Conservation (phyloP, 2,888 invertebrate species). For the Arrhopalites spinosus region DNA sequence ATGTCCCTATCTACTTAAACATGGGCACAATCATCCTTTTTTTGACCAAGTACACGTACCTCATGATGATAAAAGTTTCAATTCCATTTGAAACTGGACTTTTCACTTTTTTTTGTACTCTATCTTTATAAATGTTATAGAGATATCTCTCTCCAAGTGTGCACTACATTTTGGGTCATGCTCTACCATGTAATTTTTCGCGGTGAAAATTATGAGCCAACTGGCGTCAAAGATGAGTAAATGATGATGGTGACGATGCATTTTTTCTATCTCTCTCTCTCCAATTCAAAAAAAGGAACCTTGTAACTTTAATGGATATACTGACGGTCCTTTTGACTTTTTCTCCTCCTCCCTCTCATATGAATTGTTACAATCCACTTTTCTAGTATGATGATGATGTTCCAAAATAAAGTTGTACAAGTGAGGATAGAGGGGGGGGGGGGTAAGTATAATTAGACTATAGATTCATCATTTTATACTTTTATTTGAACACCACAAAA, state of each 20-base stretch:
- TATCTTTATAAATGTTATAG: too few relatives aligned
- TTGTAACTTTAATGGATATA: background rate
- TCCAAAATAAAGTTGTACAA: too few relatives aligned
- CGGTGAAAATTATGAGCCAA: conserved; percentile 16
- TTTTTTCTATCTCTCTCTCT: background rate
- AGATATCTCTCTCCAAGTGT: background rate
- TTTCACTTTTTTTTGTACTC: background rate
- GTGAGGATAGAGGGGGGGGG: too few relatives aligned
- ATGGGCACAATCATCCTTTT: background rate
- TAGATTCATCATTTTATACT: too few relatives aligned
- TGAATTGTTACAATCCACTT: too few relatives aligned
- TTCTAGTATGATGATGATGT: too few relatives aligned
- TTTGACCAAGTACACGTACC: conserved; percentile 22
- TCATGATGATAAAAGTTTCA: conserved; percentile 37
- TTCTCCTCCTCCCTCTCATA: background rate
- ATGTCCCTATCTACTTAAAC: background rate
- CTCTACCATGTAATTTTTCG: conserved; percentile 34
- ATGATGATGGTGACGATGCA: conserved; percentile 41
- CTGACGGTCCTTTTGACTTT: background rate
- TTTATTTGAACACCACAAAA: too few relatives aligned
- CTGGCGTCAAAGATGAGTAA: conserved; percentile 29
- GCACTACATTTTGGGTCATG: conserved; percentile 30
- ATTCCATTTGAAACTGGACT: conserved; percentile 30
- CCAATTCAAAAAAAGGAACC: background rate
- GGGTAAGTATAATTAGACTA: too few relatives aligned